Percentiles rank a stretch among this genome's conserved stretches.
phyloP scores from a whole-genome alignment of 2,888 invertebrate genomes.

The Sinotaia quadrata region DNA sequence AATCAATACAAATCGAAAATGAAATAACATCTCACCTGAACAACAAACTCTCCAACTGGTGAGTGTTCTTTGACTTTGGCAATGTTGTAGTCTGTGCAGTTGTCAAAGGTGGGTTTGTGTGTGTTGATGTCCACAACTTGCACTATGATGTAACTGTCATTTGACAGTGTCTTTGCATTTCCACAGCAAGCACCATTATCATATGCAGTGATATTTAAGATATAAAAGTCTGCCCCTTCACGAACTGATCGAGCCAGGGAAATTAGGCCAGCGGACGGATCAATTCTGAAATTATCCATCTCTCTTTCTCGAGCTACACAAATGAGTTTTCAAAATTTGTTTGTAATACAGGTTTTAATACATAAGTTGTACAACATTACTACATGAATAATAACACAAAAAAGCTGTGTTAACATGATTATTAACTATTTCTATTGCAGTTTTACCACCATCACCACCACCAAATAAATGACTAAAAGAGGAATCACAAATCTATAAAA shows the following conservation, averaged over 20 bases:
- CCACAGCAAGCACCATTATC: constrained; percentile 98
- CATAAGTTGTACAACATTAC: too few relatives aligned
- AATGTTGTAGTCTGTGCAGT: constrained; percentile 90
- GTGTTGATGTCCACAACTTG: constrained; percentile 98
- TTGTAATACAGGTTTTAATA: neutral
- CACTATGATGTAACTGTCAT: constrained; percentile 94
- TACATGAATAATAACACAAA: too few relatives aligned
- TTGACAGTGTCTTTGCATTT: constrained; percentile 88
- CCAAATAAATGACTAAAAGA: too few relatives aligned
- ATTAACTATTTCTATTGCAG: neutral
- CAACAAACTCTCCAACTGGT: constrained; percentile 46
- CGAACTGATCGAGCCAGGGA: constrained; percentile 58
- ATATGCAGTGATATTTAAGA: constrained; percentile 95
- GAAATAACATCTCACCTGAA: constrained; percentile 54
- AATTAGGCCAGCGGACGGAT: constrained; percentile 69
- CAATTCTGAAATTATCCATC: constrained; percentile 64
- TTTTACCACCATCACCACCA: neutral
- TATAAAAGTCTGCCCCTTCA: constrained; percentile 78
- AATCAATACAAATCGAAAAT: too few relatives aligned
- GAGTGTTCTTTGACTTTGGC: constrained; percentile 54
- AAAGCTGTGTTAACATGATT: too few relatives aligned
- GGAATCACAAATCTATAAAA: too few relatives aligned
- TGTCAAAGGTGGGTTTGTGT: constrained; percentile 95
- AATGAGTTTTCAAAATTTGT: neutral
- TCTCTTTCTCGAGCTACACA: constrained; percentile 37